These are phyloP conservation scores for Nannobrachium achirus DNA, from an alignment of 2,113 vertebrate species.

Conservation along the genomic window DNA sequence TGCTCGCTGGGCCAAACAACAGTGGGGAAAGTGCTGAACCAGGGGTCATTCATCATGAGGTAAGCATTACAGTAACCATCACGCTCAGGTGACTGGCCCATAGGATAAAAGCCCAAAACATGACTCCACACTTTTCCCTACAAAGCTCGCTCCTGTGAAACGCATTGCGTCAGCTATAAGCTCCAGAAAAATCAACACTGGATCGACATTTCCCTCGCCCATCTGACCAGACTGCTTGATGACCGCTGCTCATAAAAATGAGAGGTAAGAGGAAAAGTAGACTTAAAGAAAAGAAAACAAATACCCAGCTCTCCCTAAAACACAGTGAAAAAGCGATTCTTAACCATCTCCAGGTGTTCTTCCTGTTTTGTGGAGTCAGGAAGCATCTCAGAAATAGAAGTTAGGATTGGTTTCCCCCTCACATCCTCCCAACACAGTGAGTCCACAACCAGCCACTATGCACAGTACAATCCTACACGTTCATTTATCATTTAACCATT, in stretches of 20 bases:
- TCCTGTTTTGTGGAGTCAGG: constrained; percentile 56
- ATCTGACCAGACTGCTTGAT: background rate
- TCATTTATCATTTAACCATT: too few species aligned
- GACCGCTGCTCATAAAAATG: background rate
- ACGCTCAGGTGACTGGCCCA: constrained; percentile 56
- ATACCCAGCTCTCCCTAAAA: constrained; percentile 10
- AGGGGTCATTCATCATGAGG: constrained; percentile 63
- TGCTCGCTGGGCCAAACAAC: constrained; percentile 69
- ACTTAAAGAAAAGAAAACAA: background rate
- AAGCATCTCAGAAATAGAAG: constrained; percentile 53
- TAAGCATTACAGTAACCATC: constrained; percentile 66
- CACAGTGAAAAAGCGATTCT: background rate
- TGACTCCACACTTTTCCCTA: constrained; percentile 54
- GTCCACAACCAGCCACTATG: constrained; percentile 15
- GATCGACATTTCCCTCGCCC: background rate
- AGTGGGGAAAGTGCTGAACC: constrained; percentile 76
- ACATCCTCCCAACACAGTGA: constrained; percentile 34
- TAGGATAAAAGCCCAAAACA: constrained; percentile 49
- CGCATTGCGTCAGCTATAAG: background rate
- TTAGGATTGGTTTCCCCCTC: constrained; percentile 36
- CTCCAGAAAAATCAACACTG: background rate
- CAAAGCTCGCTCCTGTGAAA: constrained; percentile 29
- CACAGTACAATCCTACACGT: background rate
- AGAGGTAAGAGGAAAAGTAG: background rate
- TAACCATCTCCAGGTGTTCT: constrained; percentile 51